Evolutionary conservation across 2,113 vertebrate species (phyloP), one percentile per base, ranked within the genome.

Genomic region (Dendropsophus ebraccatus): DNA sequence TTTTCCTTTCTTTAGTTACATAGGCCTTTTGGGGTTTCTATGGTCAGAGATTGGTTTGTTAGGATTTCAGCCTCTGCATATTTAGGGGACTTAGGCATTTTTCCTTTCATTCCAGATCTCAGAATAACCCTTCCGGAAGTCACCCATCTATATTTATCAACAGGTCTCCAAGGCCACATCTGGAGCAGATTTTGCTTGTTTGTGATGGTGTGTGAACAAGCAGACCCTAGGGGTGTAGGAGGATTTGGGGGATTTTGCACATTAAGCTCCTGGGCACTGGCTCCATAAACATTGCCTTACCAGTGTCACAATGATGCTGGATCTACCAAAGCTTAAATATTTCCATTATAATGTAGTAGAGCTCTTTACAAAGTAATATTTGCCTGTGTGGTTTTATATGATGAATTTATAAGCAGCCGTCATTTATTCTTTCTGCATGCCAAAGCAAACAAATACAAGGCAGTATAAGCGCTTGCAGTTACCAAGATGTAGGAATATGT

Each of bases 61-160:
- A 45, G 37, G 35, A 41, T 41, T 8, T 54, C 49, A 37, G 45
- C 0, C 32, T 50, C 10, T 62, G 52, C 41, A 21, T 75, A 47
- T 30, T 45, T 74, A 62, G 32, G 30, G 30, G 67, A 25, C 12
- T 35, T n/a, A 19, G 9, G 13, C 30, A 47, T 45, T 45, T 83
- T 74, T 4, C 35, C 14, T 75, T 84, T 74, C 82, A 69, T 52
- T 85, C 45, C 19, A 12, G 8, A 67, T 47, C 60, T 23, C 21
- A 28, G 28, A 78, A 78, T 77, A 77, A 65, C 54, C 12, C 28
- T 17, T n/a, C 74, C 74, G 45, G 83, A 78, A 69, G 47, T 67
- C 32, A 85, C 83, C 45, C 35, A 52, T 69, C 74, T 85, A 85
- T 69, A 78, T 78, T 78, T 85, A 85, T 79, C 74, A 47, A 23